Evolutionary conservation across 2,113 vertebrate genomes (phyloP), one percentile per base, ranked within the genome.

Genomic region (Nanger granti): DNA sequence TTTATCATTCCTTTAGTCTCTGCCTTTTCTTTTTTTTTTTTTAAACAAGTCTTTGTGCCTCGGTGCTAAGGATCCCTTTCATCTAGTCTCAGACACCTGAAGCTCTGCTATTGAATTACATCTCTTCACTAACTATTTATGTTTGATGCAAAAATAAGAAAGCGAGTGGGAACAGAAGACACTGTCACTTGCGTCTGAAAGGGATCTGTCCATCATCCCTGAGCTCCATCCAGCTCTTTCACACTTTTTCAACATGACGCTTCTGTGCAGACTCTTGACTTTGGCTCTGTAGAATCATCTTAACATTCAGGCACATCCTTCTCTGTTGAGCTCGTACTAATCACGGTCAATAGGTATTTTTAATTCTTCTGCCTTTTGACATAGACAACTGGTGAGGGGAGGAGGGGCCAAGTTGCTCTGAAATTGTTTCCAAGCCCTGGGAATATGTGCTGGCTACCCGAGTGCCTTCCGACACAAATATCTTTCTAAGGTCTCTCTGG

Each of bases 131-230:
- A 96, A 95, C 97, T 96, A 95, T 98, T 98, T 97, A 98, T 93
- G 83, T 90, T 97, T 98, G 98, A 98, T 97, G 97, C 93, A 96
- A 98, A 98, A 98, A 98, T 93, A 98, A 97, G 95, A 97, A 98
- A 91, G 92, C 73, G 90, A 96, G 87, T 83, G 95, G 79, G 97
- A 96, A 96, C 96, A 79, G 97, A 98, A 98, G 96, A 97, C 22
- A 18, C 57, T 89, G 11, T 95, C 98, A 93, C 96, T 97, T 97
- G 44, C 15, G 93, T 96, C 96, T 82, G 91, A 89, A 95, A 98
- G 88, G 97, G 94, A 97, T 11, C 18, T 85, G 89, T 95, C 83
- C 37, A 97, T 98, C 96, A 97, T 91, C 93, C 91, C 29, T 92
- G 97, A 91, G 89, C 76, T 85, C 83, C 89, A 87, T 95, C 93